Percentiles rank a stretch among this genome's conserved stretches.
phyloP scores from a whole-genome alignment of 2,888 invertebrate species.

The Lepidochrysops patricia region DNA sequence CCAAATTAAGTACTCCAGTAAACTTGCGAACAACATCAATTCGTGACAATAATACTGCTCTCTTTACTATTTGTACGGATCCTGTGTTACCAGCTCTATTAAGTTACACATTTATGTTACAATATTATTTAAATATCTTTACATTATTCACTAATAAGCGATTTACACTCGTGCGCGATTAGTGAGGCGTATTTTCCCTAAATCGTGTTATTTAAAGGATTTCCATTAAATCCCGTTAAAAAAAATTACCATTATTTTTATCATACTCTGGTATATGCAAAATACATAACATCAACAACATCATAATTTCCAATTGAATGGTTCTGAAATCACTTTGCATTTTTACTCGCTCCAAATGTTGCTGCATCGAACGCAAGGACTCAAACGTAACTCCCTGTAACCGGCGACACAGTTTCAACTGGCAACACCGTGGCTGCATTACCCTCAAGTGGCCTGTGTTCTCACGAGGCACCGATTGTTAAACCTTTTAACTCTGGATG shows the following conservation, averaged over 20 bases:
- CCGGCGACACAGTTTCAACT: neutral
- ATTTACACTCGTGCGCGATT: too few species aligned
- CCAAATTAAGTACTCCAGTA: conserved; percentile 27
- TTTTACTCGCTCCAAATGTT: neutral
- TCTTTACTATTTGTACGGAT: conserved; percentile 31
- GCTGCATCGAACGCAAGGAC: neutral
- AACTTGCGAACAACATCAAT: conserved; percentile 29
- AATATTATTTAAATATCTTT: too few species aligned
- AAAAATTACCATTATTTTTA: too few species aligned
- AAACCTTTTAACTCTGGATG: conserved; percentile 58
- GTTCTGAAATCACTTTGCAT: too few species aligned
- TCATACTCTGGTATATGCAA: too few species aligned
- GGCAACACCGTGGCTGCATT: conserved; percentile 35
- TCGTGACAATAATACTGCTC: conserved; percentile 37
- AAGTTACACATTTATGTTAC: neutral
- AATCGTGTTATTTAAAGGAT: too few species aligned
- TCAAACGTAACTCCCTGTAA: neutral
- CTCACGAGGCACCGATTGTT: conserved; percentile 67
- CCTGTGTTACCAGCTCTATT: neutral
- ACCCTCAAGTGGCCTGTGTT: conserved; percentile 45
- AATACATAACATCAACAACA: too few species aligned
- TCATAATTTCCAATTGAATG: too few species aligned
- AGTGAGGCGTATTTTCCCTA: too few species aligned
- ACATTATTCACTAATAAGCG: too few species aligned
- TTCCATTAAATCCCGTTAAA: too few species aligned